A percentile compares a stretch with the other conserved stretches of the same genome.
Conservation (phyloP, 2,888 invertebrate genomes). For the Drosophila monieri region DNA sequence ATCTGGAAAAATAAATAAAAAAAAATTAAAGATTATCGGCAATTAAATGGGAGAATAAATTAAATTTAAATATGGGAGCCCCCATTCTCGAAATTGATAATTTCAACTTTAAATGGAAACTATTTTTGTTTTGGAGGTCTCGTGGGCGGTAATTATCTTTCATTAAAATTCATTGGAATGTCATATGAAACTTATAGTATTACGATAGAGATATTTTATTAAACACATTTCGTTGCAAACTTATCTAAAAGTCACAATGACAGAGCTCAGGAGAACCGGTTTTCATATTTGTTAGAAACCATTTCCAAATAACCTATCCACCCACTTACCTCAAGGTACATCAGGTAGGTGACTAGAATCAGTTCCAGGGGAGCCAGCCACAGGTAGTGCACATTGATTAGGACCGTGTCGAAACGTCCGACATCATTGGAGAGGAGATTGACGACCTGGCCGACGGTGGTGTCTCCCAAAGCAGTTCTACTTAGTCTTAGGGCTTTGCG, state of each 20-base stretch:
- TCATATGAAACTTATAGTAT: too few species aligned
- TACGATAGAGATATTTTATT: too few species aligned
- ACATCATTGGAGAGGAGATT: conserved; percentile 98
- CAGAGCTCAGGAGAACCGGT: not conserved
- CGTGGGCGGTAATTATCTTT: not conserved
- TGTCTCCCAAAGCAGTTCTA: conserved; percentile 89
- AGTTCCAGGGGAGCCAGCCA: conserved; percentile 96
- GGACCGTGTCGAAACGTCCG: conserved; percentile 87
- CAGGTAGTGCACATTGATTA: conserved; percentile 94
- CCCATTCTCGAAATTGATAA: not conserved
- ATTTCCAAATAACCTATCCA: not conserved
- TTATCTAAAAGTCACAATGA: not conserved
- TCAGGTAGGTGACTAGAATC: conserved; percentile 90
- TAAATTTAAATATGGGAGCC: not conserved
- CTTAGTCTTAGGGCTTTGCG: conserved; percentile 88
- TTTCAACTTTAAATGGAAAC: not conserved
- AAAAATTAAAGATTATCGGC: not conserved
- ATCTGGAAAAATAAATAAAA: conserved; percentile 81
- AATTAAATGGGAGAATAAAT: not conserved
- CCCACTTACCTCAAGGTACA: conserved; percentile 86
- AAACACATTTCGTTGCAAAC: not conserved
- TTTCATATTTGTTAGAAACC: conserved; percentile 1
- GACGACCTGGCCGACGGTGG: conserved; percentile 91
- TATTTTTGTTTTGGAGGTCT: not conserved
- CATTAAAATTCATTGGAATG: not conserved